phyloP scores from a whole-genome alignment of 2,113 vertebrate species.

The Anhinga anhinga region DNA sequence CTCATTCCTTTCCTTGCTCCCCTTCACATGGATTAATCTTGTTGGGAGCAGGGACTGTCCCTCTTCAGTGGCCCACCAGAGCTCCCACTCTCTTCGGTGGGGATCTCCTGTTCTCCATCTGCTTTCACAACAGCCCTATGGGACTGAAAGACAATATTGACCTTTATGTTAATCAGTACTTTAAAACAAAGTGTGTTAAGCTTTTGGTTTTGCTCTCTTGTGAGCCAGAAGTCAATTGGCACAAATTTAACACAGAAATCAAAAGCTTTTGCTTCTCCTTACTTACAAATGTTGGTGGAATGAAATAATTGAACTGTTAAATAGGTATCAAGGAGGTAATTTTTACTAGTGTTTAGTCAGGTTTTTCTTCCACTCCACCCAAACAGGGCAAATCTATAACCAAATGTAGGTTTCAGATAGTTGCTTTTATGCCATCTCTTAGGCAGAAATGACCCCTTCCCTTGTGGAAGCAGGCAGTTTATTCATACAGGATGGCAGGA shows the following conservation, averaged over 20 bases:
- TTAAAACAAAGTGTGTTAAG: not conserved
- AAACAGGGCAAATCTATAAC: not conserved
- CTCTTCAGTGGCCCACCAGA: not conserved
- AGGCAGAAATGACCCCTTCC: not conserved
- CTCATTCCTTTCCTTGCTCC: not conserved
- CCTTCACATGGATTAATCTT: not conserved
- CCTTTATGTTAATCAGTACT: constrained; percentile 1
- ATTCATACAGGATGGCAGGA: not conserved
- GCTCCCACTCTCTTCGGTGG: rapidly evolving
- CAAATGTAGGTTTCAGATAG: not conserved
- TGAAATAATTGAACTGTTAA: not conserved
- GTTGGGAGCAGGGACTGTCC: rapidly evolving
- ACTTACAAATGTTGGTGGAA: not conserved
- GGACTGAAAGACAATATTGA: not conserved
- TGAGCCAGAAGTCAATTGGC: not conserved
- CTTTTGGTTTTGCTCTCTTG: not conserved
- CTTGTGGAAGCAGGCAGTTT: not conserved
- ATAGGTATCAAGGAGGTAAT: not conserved
- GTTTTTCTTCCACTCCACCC: not conserved
- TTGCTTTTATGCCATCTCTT: not conserved
- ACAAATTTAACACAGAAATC: not conserved
- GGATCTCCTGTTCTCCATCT: not conserved
- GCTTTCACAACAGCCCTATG: not conserved
- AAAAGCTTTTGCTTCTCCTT: not conserved
- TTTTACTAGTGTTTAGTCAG: not conserved